Evolutionary conservation across 2,797 vertebrate genomes (phyloP).

Genomic region (Zonotrichia albicollis): DNA sequence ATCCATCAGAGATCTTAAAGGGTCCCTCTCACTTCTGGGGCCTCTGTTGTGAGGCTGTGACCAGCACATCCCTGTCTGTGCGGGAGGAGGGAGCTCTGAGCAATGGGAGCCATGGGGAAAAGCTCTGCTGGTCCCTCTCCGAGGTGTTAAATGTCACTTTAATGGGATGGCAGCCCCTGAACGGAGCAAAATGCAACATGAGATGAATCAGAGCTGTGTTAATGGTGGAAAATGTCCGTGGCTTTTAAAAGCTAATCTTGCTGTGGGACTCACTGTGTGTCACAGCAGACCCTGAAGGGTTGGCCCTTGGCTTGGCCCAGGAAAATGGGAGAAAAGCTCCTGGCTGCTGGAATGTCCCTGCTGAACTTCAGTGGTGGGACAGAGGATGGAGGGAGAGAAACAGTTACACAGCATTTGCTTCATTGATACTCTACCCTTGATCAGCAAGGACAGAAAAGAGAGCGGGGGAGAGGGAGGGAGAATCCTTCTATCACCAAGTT

Average conservation of each 20-base stretch:
- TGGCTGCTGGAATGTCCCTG: not conserved
- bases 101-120: not conserved
- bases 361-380: not conserved
- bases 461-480: not conserved
- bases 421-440: not conserved
- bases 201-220: not conserved
- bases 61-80: fast-evolving
- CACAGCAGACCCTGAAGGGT: not conserved
- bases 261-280: not conserved
- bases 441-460: fast-evolving
- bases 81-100: not conserved
- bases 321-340: not conserved
- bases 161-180: not conserved
- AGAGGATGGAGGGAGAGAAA: not conserved
- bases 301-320: not conserved
- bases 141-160: slow-evolving; percentile 17
- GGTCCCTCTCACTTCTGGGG: not conserved
- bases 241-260: not conserved
- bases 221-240: not conserved
- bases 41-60: not conserved
- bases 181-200: not conserved
- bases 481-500: fast-evolving
- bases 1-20: not conserved
- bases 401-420: not conserved
- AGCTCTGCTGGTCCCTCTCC: not conserved